Base-by-base conservation (phyloP, 1,140 invertebrate species). In the Lordiphosa stackelbergi region DNA sequence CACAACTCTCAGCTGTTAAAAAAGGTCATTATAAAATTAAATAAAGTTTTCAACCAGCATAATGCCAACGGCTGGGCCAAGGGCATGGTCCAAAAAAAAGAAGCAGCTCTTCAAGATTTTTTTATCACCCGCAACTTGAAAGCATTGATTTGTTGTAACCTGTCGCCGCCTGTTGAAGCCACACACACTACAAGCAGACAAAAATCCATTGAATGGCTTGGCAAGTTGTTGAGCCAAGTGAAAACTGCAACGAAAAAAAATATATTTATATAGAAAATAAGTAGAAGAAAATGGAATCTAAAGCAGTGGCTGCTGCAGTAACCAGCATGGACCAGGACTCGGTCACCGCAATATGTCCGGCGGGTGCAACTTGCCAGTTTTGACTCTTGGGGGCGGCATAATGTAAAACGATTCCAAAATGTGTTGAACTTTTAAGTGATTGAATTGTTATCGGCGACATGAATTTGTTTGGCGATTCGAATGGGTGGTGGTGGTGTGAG, bases 371-470 rank as follows among this genome's bases (percentile, higher is more conserved):
- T 51, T 69, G 41, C 45, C 45, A 58, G 54, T 54, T 46, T 59
- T 38, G 40, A 68, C 65, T 53, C 61, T 46, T 41, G 49, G 65
- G 47, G 34, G 16, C 3, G 45, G 45, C 49, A 53, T 49, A 69
- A 78, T 77, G 73, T 63, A 53, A 59, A 65, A 47, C 74, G 71
- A 66, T 74, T 70, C 52, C 66, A 37, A 69, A 69, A 61, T 61
- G 66, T 69, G 57, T 66, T 64, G 66, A 74, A 79, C 71, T 81
- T 58, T 68, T 71, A 74, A 79, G 74, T 79, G 75, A 79, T 81
- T 79, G 75, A 81, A 81, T 79, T 81, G 74, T 74, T 71, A 81
- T 63, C 75, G 63, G 52, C 52, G 66, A 74, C 52, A 63, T 45
- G 61, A 61, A 78, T 78, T 78, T 77, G 66, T 74, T 49, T 61